Evolutionary conservation across 2,888 invertebrate genomes (phyloP).

Genomic region (Automeris io): DNA sequence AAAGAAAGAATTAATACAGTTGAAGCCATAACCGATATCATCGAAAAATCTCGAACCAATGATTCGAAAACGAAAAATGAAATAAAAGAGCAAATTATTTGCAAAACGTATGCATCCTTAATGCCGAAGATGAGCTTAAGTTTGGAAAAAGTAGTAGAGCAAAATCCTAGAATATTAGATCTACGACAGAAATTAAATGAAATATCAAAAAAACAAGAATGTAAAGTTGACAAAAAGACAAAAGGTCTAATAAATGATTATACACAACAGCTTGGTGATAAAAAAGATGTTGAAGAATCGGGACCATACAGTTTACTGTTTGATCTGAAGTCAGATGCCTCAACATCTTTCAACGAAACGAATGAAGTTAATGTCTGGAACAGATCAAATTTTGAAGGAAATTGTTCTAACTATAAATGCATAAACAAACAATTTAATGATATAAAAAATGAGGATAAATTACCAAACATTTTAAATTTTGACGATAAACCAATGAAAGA

Average conservation of each 20-base stretch:
- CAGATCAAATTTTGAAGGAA: slow-evolving; percentile 32
- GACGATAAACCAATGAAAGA: slow-evolving; percentile 67
- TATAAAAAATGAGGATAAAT: slow-evolving; percentile 50
- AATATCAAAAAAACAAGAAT: slow-evolving; percentile 63
- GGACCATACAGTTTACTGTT: slow-evolving; percentile 80
- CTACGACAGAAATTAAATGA: slow-evolving; percentile 65
- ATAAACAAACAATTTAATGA: slow-evolving; percentile 34
- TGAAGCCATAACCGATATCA: slow-evolving; percentile 34
- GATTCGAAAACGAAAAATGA: slow-evolving; percentile 43
- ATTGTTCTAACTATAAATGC: slow-evolving; percentile 28
- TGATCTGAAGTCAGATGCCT: slow-evolving; percentile 61
- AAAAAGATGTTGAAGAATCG: slow-evolving; percentile 67
- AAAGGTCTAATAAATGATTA: slow-evolving; percentile 63
- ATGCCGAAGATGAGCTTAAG: slow-evolving; percentile 68
- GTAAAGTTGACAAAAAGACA: slow-evolving; percentile 57
- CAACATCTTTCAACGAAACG: slow-evolving; percentile 43
- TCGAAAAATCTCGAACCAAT: slow-evolving; percentile 29
- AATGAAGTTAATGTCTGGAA: slow-evolving; percentile 37
- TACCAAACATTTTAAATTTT: slow-evolving; percentile 64
- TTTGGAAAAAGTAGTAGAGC: slow-evolving; percentile 59
- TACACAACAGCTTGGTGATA: slow-evolving; percentile 60
- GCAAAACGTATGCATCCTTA: slow-evolving; percentile 54
- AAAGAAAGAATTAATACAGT: slow-evolving; percentile 34
- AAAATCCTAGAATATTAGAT: slow-evolving; percentile 66
- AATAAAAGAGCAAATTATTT: slow-evolving; percentile 47